phyloP scores from a whole-genome alignment of 1,140 invertebrate genomes.

The Orchesella cincta region DNA sequence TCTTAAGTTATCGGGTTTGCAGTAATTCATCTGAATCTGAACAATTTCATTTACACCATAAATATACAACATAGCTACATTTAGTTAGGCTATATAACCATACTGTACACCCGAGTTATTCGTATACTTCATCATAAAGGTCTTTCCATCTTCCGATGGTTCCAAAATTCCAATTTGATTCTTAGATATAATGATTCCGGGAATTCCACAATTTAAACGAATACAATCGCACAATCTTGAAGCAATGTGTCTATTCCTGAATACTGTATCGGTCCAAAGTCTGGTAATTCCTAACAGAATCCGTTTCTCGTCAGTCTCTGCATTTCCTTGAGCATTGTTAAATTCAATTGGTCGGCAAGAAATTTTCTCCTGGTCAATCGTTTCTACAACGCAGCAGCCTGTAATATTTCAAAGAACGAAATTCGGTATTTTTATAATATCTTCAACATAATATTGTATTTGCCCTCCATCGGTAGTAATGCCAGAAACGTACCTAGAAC shows the following conservation, averaged over 20 bases:
- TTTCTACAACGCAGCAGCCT: slow-evolving; percentile 45
- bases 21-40: neutral
- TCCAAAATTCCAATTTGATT: slow-evolving; percentile 47
- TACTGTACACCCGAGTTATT: slow-evolving; percentile 33
- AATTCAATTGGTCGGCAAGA: neutral
- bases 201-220: slow-evolving; percentile 42
- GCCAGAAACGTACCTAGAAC: slow-evolving; percentile 40
- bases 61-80: neutral
- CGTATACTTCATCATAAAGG: slow-evolving; percentile 44
- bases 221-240: slow-evolving; percentile 38
- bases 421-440: neutral
- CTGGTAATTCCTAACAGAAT: slow-evolving; percentile 40
- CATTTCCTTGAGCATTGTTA: neutral
- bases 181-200: slow-evolving; percentile 38
- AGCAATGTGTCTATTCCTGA: slow-evolving; percentile 45
- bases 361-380: slow-evolving; percentile 7
- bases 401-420: neutral
- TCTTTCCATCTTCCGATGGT: slow-evolving; percentile 40
- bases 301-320: neutral
- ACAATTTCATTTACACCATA: neutral
- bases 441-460: neutral
- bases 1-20: neutral
- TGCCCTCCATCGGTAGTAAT: neutral
- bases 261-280: slow-evolving; percentile 47
- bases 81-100: slow-evolving; percentile 33